Evolutionary conservation across 1,140 invertebrate genomes (phyloP).

Genomic region (Micrasema longulum): DNA sequence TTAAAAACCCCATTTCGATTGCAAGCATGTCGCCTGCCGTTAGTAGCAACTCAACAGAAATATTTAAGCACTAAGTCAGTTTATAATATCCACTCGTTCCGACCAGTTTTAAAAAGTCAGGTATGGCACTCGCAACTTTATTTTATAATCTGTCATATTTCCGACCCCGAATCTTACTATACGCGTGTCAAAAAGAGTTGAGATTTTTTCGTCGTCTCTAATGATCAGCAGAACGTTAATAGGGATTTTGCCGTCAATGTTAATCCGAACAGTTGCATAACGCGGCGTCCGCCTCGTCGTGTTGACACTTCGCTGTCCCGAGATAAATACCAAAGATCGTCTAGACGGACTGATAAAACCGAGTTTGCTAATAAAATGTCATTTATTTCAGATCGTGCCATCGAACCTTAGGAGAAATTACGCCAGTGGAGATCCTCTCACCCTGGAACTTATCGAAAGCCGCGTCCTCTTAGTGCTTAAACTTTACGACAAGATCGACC

Average conservation of each 20-base stretch:
- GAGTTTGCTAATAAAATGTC: background rate
- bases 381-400: constrained; percentile 67
- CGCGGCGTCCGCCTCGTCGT: constrained; percentile 2
- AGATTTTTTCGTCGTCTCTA: too few relatives aligned
- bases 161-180: too few relatives aligned
- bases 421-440: constrained; percentile 78
- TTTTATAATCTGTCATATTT: constrained; percentile 7
- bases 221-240: too few relatives aligned
- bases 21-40: constrained; percentile 30
- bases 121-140: constrained; percentile 16
- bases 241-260: too few relatives aligned
- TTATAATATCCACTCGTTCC: constrained; percentile 7
- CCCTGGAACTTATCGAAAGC: constrained; percentile 85
- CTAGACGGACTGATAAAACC: too few relatives aligned
- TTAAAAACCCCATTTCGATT: constrained; percentile 27
- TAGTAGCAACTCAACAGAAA: constrained; percentile 39
- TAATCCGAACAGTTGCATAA: constrained; percentile 29
- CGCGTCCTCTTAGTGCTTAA: constrained; percentile 93
- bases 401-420: constrained; percentile 75
- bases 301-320: constrained; percentile 8
- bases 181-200: too few relatives aligned
- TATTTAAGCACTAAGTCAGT: constrained; percentile 19
- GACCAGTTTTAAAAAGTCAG: constrained; percentile 31
- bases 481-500: constrained; percentile 96
- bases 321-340: background rate